A percentile compares a stretch with the other conserved stretches of the same genome.
These are phyloP conservation scores for Drosophila mercatorum DNA, from an alignment of 2,888 invertebrate species.

Conservation along the genomic window DNA sequence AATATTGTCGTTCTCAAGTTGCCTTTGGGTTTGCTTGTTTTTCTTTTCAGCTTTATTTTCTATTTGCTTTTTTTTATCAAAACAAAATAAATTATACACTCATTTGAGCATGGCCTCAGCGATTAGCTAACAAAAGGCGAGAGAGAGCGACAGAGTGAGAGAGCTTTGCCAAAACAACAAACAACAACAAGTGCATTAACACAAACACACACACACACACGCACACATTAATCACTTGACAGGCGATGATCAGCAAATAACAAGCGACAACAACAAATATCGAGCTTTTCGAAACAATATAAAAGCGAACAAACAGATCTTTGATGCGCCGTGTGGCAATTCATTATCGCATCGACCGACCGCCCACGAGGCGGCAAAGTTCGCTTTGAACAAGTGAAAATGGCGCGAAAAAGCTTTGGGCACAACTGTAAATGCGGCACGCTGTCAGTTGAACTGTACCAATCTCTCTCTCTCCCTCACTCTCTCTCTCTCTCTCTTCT, in stretches of 20 bases:
- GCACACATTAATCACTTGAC: conserved; percentile 33
- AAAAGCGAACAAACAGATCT: conserved; percentile 26
- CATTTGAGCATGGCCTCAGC: conserved; percentile 18
- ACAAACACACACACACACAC: neutral
- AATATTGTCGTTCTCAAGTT: neutral
- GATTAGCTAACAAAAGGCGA: conserved; percentile 41
- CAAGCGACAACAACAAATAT: conserved; percentile 18
- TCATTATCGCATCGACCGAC: conserved; percentile 17
- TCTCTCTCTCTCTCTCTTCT: neutral
- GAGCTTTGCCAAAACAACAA: conserved; percentile 40
- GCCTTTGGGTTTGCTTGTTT: conserved; percentile 1
- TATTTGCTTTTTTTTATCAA: conserved; percentile 12
- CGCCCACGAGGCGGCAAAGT: conserved; percentile 15
- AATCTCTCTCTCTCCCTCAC: conserved; percentile 12
- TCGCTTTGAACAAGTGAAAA: conserved; percentile 28
- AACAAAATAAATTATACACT: conserved; percentile 13
- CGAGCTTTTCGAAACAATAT: conserved; percentile 8
- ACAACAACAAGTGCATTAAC: conserved; percentile 8
- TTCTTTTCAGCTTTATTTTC: neutral
- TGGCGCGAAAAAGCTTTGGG: conserved; percentile 65
- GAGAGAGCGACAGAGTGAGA: conserved; percentile 10
- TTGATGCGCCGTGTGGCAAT: conserved; percentile 15
- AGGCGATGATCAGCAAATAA: conserved; percentile 45
- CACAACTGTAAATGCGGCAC: conserved; percentile 47
- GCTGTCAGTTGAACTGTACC: conserved; percentile 35